phyloP scores from a whole-genome alignment of 2,113 vertebrate genomes.

The Zosterops lateralis region DNA sequence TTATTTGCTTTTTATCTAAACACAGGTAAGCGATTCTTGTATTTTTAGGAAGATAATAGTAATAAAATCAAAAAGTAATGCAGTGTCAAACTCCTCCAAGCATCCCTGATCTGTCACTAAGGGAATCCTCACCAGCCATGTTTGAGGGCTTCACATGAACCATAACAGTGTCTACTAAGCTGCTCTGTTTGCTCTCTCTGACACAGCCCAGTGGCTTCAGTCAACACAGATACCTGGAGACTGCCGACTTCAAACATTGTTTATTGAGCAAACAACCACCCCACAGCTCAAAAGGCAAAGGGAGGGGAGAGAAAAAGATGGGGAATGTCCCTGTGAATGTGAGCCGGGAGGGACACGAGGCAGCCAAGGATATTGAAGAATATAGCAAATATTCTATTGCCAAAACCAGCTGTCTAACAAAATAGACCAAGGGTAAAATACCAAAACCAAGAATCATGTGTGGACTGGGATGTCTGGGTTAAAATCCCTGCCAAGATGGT shows the following conservation, averaged over 20 bases:
- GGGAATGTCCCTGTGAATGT: background rate
- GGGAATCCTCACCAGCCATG: conserved; percentile 26
- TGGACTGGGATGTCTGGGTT: background rate
- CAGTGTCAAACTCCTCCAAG: background rate
- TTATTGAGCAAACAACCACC: conserved; percentile 48
- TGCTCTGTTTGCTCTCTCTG: conserved; percentile 53
- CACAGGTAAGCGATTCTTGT: background rate
- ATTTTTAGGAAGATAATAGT: background rate
- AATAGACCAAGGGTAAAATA: background rate
- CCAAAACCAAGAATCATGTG: background rate
- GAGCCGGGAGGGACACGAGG: background rate
- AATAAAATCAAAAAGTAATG: background rate
- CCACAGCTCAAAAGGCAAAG: background rate
- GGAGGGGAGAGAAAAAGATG: background rate
- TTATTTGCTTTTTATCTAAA: background rate
- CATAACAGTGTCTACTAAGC: conserved; percentile 10
- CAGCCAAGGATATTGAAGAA: background rate
- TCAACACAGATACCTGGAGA: conserved; percentile 61
- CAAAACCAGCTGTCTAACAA: background rate
- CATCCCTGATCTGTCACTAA: conserved; percentile 13
- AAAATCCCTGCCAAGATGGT: background rate
- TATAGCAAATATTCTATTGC: background rate
- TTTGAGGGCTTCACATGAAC: conserved; percentile 23
- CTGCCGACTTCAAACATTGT: background rate
- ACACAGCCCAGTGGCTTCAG: conserved; percentile 52